Percentiles rank a stretch among this genome's conserved stretches.
These are phyloP conservation scores for Alca torda DNA, from an alignment of 2,797 vertebrate species.

Conservation along the genomic window DNA sequence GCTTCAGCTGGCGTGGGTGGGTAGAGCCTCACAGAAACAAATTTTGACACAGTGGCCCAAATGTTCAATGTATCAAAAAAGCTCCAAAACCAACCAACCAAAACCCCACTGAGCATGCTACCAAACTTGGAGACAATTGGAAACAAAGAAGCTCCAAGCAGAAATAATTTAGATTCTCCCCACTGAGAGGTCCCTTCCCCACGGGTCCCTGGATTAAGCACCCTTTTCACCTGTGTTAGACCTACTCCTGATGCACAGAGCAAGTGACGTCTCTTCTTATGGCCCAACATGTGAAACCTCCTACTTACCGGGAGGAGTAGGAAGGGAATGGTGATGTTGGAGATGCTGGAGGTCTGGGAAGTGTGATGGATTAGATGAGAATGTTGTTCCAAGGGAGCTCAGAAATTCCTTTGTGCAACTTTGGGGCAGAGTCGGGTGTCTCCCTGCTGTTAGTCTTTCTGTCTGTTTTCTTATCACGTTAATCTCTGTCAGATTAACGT, in stretches of 20 bases:
- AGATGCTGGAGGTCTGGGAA: accelerated
- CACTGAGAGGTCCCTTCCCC: background rate
- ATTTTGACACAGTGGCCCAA: too few relatives aligned
- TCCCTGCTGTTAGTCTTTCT: background rate
- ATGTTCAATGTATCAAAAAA: too few relatives aligned
- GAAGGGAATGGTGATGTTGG: background rate
- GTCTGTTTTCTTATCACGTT: background rate
- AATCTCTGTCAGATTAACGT: background rate
- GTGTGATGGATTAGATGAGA: background rate
- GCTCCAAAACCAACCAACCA: background rate
- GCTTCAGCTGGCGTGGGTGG: background rate
- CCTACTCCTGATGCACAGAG: background rate
- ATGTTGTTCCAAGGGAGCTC: background rate
- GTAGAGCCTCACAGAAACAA: background rate
- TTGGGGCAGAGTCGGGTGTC: background rate
- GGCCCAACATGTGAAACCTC: background rate
- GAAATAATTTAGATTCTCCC: background rate
- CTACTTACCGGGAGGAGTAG: accelerated
- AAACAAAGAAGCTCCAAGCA: background rate
- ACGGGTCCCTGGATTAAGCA: background rate
- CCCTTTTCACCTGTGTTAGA: background rate
- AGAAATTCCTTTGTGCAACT: background rate
- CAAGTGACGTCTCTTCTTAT: background rate
- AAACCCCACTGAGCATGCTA: background rate
- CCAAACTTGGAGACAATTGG: background rate